A percentile compares a stretch with the other conserved stretches of the same genome.
Conservation (phyloP, 2,113 vertebrate species). For the Nothobranchius furzeri region DNA sequence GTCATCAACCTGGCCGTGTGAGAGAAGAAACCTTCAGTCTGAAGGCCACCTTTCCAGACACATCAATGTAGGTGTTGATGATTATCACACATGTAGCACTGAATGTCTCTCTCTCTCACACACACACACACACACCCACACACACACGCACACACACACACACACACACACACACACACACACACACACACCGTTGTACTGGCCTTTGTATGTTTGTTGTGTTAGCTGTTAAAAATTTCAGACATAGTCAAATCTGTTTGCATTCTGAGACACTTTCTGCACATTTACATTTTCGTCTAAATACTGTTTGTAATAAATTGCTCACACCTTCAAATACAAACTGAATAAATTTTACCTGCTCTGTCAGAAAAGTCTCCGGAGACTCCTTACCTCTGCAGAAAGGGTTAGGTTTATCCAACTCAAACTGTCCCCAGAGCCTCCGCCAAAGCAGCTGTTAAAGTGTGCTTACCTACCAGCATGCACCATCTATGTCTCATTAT, state of each 20-base stretch:
- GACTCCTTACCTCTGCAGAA: constrained; percentile 62
- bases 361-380: constrained; percentile 47
- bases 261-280: constrained; percentile 12
- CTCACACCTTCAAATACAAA: constrained; percentile 21
- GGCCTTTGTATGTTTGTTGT: background rate
- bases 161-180: constrained; percentile 30
- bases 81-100: constrained; percentile 53
- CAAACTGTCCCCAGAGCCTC: constrained; percentile 64
- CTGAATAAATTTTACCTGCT: constrained; percentile 45
- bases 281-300: constrained; percentile 25
- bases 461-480: constrained; percentile 48
- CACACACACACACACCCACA: constrained; percentile 30
- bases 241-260: background rate
- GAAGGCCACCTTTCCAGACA: constrained; percentile 59
- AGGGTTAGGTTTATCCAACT: constrained; percentile 62
- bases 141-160: constrained; percentile 11
- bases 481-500: constrained; percentile 27
- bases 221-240: constrained; percentile 9
- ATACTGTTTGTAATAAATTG: constrained; percentile 25
- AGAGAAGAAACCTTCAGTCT: constrained; percentile 47
- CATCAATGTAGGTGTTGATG: constrained; percentile 50
- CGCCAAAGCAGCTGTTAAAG: constrained; percentile 66
- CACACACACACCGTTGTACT: background rate
- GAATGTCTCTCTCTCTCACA: too few relatives aligned
- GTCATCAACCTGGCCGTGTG: constrained; percentile 36